phyloP scores from a whole-genome alignment of 1,140 invertebrate genomes.

The Drosophila hydei region DNA sequence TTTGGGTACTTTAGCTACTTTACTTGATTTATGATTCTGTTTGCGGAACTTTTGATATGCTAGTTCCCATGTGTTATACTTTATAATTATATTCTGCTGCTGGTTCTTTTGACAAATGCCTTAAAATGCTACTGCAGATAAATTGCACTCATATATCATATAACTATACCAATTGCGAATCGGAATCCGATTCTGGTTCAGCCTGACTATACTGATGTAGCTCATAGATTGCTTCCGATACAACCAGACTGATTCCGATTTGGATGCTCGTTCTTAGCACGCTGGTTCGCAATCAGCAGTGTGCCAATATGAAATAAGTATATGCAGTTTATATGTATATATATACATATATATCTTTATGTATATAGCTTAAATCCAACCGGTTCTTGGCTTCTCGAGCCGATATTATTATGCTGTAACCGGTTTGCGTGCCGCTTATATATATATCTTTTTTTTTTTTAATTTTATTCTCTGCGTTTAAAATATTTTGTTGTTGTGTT shows the following conservation, averaged over 20 bases:
- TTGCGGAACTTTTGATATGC: neutral
- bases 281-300: slow-evolving; percentile 10
- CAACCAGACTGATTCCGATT: slow-evolving; percentile 3
- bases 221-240: too few species aligned
- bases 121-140: too few species aligned
- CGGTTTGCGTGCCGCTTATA: slow-evolving; percentile 30
- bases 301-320: slow-evolving; percentile 27
- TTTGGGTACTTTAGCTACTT: too few species aligned
- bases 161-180: too few species aligned
- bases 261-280: slow-evolving; percentile 9
- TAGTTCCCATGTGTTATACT: slow-evolving; percentile 4
- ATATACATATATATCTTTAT: slow-evolving; percentile 18
- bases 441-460: slow-evolving; percentile 41
- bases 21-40: too few species aligned
- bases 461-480: slow-evolving; percentile 55
- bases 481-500: slow-evolving; percentile 26
- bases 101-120: too few species aligned
- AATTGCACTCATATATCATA: too few species aligned
- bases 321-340: slow-evolving; percentile 23
- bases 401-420: slow-evolving; percentile 44
- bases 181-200: too few species aligned
- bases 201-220: too few species aligned
- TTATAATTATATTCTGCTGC: too few species aligned
- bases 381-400: slow-evolving; percentile 46
- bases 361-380: slow-evolving; percentile 48